phyloP scores from a whole-genome alignment of 23 tunicate species.

The Halocynthia roretzi region DNA sequence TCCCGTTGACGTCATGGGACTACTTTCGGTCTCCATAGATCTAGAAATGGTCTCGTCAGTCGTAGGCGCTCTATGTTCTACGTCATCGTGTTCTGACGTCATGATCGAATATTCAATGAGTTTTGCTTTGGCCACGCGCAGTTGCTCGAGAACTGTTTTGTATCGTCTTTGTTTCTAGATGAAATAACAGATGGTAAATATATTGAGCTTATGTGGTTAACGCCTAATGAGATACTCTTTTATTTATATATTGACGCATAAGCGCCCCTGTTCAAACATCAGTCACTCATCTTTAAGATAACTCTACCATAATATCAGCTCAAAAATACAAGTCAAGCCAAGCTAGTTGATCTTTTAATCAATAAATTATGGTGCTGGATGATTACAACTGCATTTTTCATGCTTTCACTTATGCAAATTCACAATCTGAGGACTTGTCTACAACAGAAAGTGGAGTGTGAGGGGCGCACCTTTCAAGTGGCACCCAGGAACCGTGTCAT shows the following conservation, averaged over 20 bases:
- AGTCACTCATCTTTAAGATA: too few relatives aligned
- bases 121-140: slow-evolving; percentile 20
- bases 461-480: neutral
- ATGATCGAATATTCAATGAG: neutral
- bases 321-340: too few relatives aligned
- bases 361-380: neutral
- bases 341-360: neutral
- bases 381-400: neutral
- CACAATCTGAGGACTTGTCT: neutral
- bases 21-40: slow-evolving; percentile 16
- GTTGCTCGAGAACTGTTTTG: slow-evolving; percentile 20
- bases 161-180: slow-evolving; percentile 26
- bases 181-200: neutral
- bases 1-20: slow-evolving; percentile 8
- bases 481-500: neutral
- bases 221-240: too few relatives aligned
- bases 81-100: slow-evolving; percentile 5
- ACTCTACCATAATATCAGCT: too few relatives aligned
- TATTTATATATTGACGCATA: too few relatives aligned
- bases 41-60: neutral
- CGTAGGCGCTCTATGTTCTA: neutral
- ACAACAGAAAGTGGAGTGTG: neutral
- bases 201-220: neutral
- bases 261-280: too few relatives aligned
- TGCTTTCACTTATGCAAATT: neutral